Evolutionary conservation across 2,113 vertebrate species (phyloP), one percentile per base, ranked within the genome.

Genomic region (Menidia beryllina): DNA sequence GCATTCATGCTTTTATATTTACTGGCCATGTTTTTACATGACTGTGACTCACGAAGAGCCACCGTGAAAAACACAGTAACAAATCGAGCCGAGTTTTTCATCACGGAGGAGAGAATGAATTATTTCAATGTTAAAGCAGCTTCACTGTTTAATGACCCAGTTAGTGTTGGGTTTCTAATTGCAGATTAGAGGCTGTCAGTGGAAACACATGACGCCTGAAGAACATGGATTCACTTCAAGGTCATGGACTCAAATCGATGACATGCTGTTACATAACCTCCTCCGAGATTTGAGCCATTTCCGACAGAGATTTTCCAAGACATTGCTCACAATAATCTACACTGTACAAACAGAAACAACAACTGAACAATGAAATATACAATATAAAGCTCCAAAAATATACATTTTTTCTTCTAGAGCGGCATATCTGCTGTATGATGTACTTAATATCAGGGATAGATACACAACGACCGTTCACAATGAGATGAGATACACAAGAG

Each of bases 231-330:
- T 71, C 34, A 50, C 60, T 75, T 77, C 86, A 87, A 88, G 86
- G 85, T 86, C 85, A 81, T 52, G 64, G 57, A 64, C 56, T 80
- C 73, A 43, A 66, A 66, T 66, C 38, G 77, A 65, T 79, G 77
- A 79, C 75, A 43, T 54, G 47, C 54, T 13, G 71, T 86, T 90
- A 86, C 64, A 58, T 76, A 85, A 86, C 43, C 66, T 56, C 69
- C 72, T 80, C 52, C 25, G 66, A 83, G 83, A 77, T n/a, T 24
- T 45, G 52, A 79, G 67, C 39, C 65, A 52, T 55, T 74, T 84
- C 55, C 17, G 48, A 58, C 21, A 7, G 75, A 58, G 24, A n/a
- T 34, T 49, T 77, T 54, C 15, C 59, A 45, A 36, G 52, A 76
- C 43, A 62, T 4, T 64, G 53, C 75, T 79, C 47, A 53, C 52